Evolutionary conservation across 1,140 invertebrate species (phyloP).

Genomic region (Mizuhopecten yessoensis): DNA sequence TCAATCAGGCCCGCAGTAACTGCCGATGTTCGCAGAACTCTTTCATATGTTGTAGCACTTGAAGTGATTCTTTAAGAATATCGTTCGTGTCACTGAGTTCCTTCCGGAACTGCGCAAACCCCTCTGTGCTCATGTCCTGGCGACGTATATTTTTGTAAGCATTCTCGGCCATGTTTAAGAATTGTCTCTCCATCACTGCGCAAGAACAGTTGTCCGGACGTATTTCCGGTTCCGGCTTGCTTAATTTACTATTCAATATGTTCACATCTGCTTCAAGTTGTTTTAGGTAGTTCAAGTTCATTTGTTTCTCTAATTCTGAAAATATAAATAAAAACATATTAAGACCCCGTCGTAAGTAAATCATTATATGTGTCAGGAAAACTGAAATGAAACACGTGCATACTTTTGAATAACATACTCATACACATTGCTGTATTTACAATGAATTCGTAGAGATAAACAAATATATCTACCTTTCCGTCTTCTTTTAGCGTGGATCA

Average conservation of each 20-base stretch:
- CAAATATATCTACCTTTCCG: slow-evolving; percentile 7
- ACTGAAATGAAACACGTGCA: neutral
- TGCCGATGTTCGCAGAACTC: slow-evolving; percentile 65
- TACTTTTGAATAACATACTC: neutral
- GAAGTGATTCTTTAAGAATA: slow-evolving; percentile 67
- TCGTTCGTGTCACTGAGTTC: slow-evolving; percentile 70
- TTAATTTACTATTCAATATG: slow-evolving; percentile 41
- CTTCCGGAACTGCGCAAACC: slow-evolving; percentile 69
- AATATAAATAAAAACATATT: neutral
- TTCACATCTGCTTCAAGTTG: slow-evolving; percentile 46
- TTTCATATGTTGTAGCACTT: slow-evolving; percentile 65
- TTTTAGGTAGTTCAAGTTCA: slow-evolving; percentile 52
- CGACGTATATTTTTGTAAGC: slow-evolving; percentile 72
- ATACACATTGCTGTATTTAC: neutral
- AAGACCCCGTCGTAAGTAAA: neutral
- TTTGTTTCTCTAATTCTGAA: slow-evolving; percentile 51
- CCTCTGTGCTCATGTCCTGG: slow-evolving; percentile 62
- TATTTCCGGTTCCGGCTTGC: slow-evolving; percentile 48
- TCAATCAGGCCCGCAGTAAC: neutral
- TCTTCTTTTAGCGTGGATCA: slow-evolving; percentile 42
- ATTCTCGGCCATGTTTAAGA: slow-evolving; percentile 71
- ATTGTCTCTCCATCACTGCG: slow-evolving; percentile 69
- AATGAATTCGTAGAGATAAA: neutral
- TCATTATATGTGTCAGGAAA: too few species aligned
- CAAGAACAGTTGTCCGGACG: slow-evolving; percentile 66